phyloP scores from a whole-genome alignment of 2,888 invertebrate genomes.

The Ferrisia virgata region DNA sequence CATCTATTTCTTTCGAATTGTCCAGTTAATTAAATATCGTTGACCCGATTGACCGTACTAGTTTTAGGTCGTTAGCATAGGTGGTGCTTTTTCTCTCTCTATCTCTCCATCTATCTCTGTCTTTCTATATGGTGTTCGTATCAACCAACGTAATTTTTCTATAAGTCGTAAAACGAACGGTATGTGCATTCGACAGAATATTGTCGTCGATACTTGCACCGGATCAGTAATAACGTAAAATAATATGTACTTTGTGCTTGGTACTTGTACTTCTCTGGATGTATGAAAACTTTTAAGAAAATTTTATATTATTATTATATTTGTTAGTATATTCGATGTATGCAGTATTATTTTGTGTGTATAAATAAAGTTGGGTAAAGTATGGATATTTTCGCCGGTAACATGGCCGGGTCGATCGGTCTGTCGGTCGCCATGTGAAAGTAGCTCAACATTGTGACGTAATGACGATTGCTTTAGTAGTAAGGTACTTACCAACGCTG shows the following conservation, averaged over 20 bases:
- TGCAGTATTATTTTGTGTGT: neutral
- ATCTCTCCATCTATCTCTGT: neutral
- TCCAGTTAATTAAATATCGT: constrained; percentile 1
- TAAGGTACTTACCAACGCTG: too few relatives aligned
- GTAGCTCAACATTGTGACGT: neutral
- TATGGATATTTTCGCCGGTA: neutral
- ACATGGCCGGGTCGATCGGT: neutral
- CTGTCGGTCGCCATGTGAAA: neutral
- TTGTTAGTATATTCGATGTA: too few relatives aligned
- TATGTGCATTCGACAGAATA: too few relatives aligned
- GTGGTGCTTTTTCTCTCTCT: neutral
- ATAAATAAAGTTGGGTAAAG: neutral
- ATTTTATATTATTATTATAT: neutral
- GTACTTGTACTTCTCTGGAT: too few relatives aligned
- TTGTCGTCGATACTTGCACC: too few relatives aligned
- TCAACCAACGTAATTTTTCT: too few relatives aligned
- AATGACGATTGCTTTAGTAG: neutral
- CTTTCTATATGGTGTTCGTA: neutral
- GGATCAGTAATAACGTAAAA: too few relatives aligned
- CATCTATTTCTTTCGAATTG: neutral
- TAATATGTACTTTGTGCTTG: too few relatives aligned
- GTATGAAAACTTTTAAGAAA: neutral
- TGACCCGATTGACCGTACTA: constrained; percentile 13
- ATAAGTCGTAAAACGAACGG: too few relatives aligned
- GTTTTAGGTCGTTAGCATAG: constrained; percentile 8